Conservation (phyloP, 92 coral and sea anemone species). For the Scolanthus callimorphus region DNA sequence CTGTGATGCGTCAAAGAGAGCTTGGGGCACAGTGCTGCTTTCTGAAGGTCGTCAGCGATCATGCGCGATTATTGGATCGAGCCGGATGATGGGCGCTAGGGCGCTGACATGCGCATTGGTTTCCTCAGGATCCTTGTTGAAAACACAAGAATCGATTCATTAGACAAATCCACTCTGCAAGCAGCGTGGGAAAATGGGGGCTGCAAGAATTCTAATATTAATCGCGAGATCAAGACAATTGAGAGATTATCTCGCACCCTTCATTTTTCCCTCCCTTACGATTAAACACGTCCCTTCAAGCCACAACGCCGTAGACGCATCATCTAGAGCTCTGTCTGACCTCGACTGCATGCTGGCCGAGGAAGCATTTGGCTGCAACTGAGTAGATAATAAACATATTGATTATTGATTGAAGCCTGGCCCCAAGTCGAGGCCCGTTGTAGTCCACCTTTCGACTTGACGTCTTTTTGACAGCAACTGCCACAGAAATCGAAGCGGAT, state of each 20-base stretch:
- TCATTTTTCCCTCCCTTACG: neutral
- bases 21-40: too few species aligned
- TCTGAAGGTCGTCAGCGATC: too few species aligned
- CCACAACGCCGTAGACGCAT: neutral
- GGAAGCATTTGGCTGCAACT: too few species aligned
- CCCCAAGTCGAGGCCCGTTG: neutral
- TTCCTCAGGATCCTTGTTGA: too few species aligned
- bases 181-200: neutral
- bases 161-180: too few species aligned
- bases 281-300: neutral
- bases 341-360: neutral
- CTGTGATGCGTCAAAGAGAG: too few species aligned
- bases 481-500: neutral
- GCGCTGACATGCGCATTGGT: too few species aligned
- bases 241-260: neutral
- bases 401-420: too few species aligned
- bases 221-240: neutral
- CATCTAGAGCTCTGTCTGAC: neutral
- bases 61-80: too few species aligned
- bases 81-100: too few species aligned
- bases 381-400: too few species aligned
- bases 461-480: neutral
- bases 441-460: conserved; percentile 5
- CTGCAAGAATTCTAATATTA: neutral
- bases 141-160: too few species aligned